Evolutionary conservation across 2,888 invertebrate species (phyloP), one percentile per base, ranked within the genome.

Genomic region (Ennomos fuscantarius): DNA sequence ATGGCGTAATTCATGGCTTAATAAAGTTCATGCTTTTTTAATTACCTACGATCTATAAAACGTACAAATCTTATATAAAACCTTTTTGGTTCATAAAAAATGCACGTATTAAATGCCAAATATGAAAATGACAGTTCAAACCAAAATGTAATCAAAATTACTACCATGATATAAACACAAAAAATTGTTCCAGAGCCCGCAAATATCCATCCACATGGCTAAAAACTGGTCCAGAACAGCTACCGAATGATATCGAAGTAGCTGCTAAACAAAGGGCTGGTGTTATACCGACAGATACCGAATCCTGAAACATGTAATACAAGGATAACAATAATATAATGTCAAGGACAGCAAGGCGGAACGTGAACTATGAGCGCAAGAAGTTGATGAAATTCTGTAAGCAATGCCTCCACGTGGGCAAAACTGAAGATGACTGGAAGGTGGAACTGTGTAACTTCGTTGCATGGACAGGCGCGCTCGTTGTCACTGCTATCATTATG

Each of bases 401-500:
- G 9, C 58, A 34, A 51, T 60, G 40, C 9, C 11, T 53, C 2
- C 47, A 12, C 0, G 0, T 46, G 1, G 52, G 57, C 15, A 51
- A 41, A 6, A 24, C 33, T 5, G 50, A 40, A 24, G 43, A 35
- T 0, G 40, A 40, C 0, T n/a, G 49, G 8, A 58, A 65, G 8
- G 11, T 64, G 0, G 44, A 62, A 13, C 10, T 78, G 0, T 62
- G 65, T 13, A 55, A 59, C 2, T 0, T 77, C 1, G 49, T 81
- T 8, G 73, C 74, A 0, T 78, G 74, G 72, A 69, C 71, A 0
- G 82, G 80, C 0, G 76, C 69, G 1, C 45, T 81, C 2, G 73
- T 78, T 2, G 61, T 84, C 8, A 68, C 73, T 0, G 62, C 56
- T 0, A 66, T 82, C 0, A 60, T 84, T 0, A 15, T 79, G 0